phyloP scores from a whole-genome alignment of 92 coral and sea anemone genomes.

The Parazoanthus atlanticus region DNA sequence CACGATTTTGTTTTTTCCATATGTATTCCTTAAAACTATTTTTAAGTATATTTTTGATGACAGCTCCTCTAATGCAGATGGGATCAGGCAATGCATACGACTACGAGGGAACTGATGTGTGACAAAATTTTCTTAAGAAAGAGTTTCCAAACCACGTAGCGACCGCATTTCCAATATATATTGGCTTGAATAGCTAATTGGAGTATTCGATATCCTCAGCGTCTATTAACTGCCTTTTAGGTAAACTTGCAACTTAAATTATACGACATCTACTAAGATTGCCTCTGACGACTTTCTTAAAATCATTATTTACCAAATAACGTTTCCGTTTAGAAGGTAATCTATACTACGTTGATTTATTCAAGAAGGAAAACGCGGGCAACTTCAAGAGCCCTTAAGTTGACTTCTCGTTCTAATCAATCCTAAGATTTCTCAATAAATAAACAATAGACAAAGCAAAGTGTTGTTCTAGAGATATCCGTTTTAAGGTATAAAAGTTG shows the following conservation, averaged over 20 bases:
- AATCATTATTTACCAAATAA: not conserved
- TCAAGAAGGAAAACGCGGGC: not conserved
- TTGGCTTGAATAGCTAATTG: not conserved
- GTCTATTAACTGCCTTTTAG: not conserved
- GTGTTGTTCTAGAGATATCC: slow-evolving; percentile 16
- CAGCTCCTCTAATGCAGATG: no score
- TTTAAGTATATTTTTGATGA: no score
- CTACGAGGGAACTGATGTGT: no score
- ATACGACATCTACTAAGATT: not conserved
- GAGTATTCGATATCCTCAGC: not conserved
- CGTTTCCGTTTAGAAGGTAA: not conserved
- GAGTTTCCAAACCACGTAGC: not conserved
- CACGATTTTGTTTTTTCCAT: no score
- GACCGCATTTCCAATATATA: not conserved
- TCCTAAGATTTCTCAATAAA: slow-evolving; percentile 2
- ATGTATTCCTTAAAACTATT: no score
- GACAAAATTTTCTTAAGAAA: not conserved
- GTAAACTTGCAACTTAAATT: not conserved
- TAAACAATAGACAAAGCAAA: not conserved
- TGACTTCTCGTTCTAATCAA: not conserved
- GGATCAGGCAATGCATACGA: no score
- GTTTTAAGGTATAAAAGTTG: not conserved
- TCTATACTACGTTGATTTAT: not conserved
- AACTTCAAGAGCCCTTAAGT: not conserved
- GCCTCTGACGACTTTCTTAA: not conserved